Evolutionary conservation across 2,797 vertebrate genomes (phyloP), one percentile per base, ranked within the genome.

Genomic region (Phalloptychus januarius): DNA sequence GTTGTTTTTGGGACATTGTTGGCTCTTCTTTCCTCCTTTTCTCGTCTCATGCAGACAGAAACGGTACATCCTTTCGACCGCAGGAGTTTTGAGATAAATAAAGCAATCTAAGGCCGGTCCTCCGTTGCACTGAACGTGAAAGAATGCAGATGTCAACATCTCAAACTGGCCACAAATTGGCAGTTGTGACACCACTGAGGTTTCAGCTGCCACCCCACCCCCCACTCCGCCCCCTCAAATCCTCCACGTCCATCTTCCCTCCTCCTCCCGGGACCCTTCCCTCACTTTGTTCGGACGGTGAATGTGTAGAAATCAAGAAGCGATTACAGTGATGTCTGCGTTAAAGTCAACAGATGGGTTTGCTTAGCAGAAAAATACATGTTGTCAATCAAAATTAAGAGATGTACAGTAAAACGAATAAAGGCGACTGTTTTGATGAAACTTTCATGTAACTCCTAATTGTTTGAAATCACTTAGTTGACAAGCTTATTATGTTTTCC

Each of bases 121-220:
- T 89, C 88, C 82, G 79, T 83, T 72, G 81, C 50, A 82, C 83
- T 33, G 72, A 91, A 85, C 90, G 91, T 94, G 92, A 89, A 93
- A 94, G 92, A 94, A 95, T 95, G 94, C 89, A 93, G 88, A 92
- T 93, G 91, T 94, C 92, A 89, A 93, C 94, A 93, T 93, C 89
- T 86, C 86, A 81, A 83, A 84, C 82, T 65, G 75, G 74, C 93
- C 93, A 63, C 94, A 94, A 93, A 94, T 93, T 94, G 89, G 89
- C 85, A 92, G 89, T 93, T 92, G 82, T 89, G 93, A 92, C 91
- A 92, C 84, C 84, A 83, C 85, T 92, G 94, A 92, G 94, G 93
- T 94, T 94, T 86, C 73, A 16, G 44, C 82, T 77, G 78, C 84
- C 76, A 79, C 80, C 58, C 52, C 77, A 69, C 54, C 72, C 74